Percentiles rank a stretch among this genome's conserved stretches.
Conservation (phyloP, 2,888 invertebrate species). For the Plemyria rubiginata region DNA sequence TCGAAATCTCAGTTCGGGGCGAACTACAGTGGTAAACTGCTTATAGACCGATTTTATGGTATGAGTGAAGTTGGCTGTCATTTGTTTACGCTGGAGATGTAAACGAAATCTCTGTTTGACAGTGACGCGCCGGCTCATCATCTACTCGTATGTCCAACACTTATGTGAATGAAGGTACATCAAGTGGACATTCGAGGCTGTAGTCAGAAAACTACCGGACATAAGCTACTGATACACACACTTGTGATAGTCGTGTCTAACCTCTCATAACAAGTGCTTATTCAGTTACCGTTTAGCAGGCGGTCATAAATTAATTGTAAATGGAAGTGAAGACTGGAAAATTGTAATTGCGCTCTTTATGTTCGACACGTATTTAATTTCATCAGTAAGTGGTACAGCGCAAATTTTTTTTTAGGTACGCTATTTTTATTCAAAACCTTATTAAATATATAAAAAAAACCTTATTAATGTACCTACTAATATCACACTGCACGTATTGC, state of each 20-base stretch:
- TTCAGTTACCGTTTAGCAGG: constrained; percentile 9
- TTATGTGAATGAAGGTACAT: constrained; percentile 10
- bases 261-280: constrained; percentile 16
- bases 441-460: no score
- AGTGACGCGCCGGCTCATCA: not conserved
- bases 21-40: no score
- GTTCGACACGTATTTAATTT: not conserved
- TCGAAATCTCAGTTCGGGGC: no score
- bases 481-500: no score
- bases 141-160: no score
- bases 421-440: no score
- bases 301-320: no score
- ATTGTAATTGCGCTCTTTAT: not conserved
- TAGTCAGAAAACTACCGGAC: constrained; percentile 2
- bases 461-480: no score
- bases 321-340: not conserved
- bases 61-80: no score
- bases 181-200: constrained; percentile 13
- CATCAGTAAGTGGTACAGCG: not conserved
- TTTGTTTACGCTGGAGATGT: no score
- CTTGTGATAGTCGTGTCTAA: constrained; percentile 9
- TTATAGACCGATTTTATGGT: no score
- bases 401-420: no score
- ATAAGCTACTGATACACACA: not conserved
- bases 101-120: not conserved